Base-by-base conservation (phyloP, 2,888 invertebrate genomes). In the Leucozona laternaria region DNA sequence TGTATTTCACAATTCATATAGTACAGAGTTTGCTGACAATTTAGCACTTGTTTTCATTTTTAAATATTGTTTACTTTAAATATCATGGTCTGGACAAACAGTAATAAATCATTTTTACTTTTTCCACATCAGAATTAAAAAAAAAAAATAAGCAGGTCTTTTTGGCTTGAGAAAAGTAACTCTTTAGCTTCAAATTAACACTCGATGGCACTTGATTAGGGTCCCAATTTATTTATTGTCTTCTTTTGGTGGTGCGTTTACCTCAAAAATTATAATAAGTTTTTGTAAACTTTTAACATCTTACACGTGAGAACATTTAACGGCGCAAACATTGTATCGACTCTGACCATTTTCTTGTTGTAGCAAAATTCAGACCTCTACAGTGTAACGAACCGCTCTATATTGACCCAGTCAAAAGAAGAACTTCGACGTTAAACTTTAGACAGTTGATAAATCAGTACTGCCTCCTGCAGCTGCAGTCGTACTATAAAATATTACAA, bases 51-150 rank as follows among this genome's bases (percentile, higher is more conserved):
- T 68, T 20, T 37, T 25, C 11, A 7, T 40, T 60, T 60, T 31
- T 17, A 28, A 66, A 62, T 4, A 37, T 31, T 64, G 17, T 45
- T 64, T 64, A 13, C 45, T 45, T 45, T 45, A n/a, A 48, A 66
- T 31, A 48, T 48, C 22, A 66, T 45, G 45, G 13, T 34, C 43
- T 45, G 43, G 25, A 28, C 6, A 64, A 64, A 64, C 17, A 64
- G 31, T 10, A 66, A 66, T 66, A 66, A 66, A 66, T 66, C 64
- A 66, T 48, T 66, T 31, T 64, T 2, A 48, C 17, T 20, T 64
- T 64, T 64, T 43, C 15, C 25, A 62, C 37, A n/a, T n/a, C n/a
- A 4, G 57, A 57, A 37, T 58, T 60, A 22, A 15, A 15, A 37
- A 37, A 37, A 22, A 15, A 15, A 37, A 37, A 37, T 15, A 37